Conservation (phyloP, 2,888 invertebrate species). For the Dryococelus australis region DNA sequence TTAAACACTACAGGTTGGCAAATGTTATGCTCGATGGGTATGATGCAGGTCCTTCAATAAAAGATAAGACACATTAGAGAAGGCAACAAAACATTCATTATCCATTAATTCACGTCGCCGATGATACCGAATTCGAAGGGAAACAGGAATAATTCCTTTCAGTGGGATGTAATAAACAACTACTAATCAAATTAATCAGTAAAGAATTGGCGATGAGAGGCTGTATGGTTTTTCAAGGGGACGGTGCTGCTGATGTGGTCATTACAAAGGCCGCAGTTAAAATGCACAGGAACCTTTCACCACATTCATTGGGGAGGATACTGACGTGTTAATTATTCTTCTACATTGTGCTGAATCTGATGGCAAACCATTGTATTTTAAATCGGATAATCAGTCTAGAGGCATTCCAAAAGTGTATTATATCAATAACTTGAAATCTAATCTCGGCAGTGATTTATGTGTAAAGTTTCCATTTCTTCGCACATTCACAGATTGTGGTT, state of each 20-base stretch:
- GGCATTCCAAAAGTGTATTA: constrained; percentile 13
- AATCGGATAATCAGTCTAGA: no score
- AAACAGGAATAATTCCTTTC: constrained; percentile 26
- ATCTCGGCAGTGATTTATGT: no score
- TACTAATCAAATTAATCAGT: neutral
- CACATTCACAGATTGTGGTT: no score
- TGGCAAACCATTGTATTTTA: neutral
- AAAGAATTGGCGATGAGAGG: neutral
- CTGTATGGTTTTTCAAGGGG: neutral
- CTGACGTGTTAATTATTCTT: no score
- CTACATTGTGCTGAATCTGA: no score
- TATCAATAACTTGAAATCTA: constrained; percentile 7
- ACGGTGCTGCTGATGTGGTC: neutral
- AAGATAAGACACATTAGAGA: neutral
- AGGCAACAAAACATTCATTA: neutral
- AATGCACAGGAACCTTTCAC: neutral
- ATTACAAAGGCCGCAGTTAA: neutral
- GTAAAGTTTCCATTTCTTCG: no score
- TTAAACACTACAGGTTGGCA: neutral
- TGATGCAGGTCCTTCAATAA: no score
- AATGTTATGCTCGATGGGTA: neutral
- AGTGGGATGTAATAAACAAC: neutral
- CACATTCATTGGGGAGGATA: neutral
- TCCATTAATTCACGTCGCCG: neutral
- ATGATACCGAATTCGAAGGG: constrained; percentile 19